Percentiles rank a stretch among this genome's conserved stretches.
These are phyloP conservation scores for Bucco capensis DNA, from an alignment of 2,113 vertebrate genomes.

Conservation along the genomic window DNA sequence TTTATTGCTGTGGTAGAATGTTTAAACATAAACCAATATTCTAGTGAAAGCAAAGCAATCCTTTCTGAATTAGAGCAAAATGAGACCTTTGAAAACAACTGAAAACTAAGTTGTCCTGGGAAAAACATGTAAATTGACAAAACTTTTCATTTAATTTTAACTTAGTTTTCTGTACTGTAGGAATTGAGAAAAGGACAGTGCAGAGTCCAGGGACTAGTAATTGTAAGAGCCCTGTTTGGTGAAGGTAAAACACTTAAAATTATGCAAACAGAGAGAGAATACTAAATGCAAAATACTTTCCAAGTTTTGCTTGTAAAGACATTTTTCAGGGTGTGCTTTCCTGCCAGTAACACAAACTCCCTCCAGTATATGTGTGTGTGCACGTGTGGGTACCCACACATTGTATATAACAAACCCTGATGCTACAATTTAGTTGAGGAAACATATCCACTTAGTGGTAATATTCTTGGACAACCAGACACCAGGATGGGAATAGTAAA, in stretches of 20 bases:
- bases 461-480: not conserved
- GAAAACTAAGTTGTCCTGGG: not conserved
- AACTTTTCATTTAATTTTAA: not conserved
- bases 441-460: not conserved
- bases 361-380: not conserved
- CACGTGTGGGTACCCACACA: rapidly evolving
- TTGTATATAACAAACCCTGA: not conserved
- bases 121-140: not conserved
- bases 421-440: not conserved
- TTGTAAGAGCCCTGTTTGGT: not conserved
- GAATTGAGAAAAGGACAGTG: not conserved
- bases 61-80: not conserved
- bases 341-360: not conserved
- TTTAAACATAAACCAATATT: not conserved
- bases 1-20: not conserved
- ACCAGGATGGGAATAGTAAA: not conserved
- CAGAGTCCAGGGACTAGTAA: not conserved
- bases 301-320: not conserved
- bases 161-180: not conserved
- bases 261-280: not conserved
- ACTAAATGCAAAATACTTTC: not conserved
- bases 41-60: not conserved
- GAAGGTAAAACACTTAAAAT: not conserved
- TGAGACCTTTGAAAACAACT: not conserved
- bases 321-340: not conserved